Evolutionary conservation across 2,113 vertebrate species (phyloP), one percentile per base, ranked within the genome.

Genomic region (Oryzias curvinotus): DNA sequence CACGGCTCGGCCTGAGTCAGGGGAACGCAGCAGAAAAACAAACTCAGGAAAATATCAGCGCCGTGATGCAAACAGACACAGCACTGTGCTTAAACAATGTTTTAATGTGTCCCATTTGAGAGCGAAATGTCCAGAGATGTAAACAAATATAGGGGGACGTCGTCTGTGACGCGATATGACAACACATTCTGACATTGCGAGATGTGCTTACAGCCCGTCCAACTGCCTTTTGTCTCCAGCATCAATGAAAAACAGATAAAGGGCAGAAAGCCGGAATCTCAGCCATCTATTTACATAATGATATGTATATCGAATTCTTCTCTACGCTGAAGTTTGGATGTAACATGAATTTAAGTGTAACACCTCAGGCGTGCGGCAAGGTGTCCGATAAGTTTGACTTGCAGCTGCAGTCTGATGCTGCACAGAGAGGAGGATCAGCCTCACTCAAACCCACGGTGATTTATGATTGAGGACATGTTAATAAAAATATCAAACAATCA

Each of bases 401-500:
- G 76, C 23, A 73, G 73, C 82, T 85, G 80, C 88, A 90, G 92
- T 92, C 90, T 91, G 90, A 92, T 91, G 75, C 71, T 13, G 68
- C 16, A 44, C 30, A 25, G 77, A 64, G 70, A 73, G 68, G 80
- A 82, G 84, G 81, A 84, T 85, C 70, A 55, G 77, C 87, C 81
- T 78, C 62, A 75, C 71, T 73, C 83, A 65, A 53, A 47, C 53
- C 50, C 49, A 13, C 51, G 62, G 78, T 91, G 90, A 91, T 92
- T 93, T 92, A 93, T 93, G 92, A 92, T 92, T 92, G 90, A 92
- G 88, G 89, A 90, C 87, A 81, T 85, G 87, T 87, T 93, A 87
- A 92, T 92, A 91, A 91, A 92, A 93, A 91, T 90, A 92, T 92
- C 92, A 90, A 92, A 90, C 87, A 86, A 93, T 93, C 90, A 73